phyloP scores from a whole-genome alignment of 2,113 vertebrate genomes.

The Thunnus maccoyii region DNA sequence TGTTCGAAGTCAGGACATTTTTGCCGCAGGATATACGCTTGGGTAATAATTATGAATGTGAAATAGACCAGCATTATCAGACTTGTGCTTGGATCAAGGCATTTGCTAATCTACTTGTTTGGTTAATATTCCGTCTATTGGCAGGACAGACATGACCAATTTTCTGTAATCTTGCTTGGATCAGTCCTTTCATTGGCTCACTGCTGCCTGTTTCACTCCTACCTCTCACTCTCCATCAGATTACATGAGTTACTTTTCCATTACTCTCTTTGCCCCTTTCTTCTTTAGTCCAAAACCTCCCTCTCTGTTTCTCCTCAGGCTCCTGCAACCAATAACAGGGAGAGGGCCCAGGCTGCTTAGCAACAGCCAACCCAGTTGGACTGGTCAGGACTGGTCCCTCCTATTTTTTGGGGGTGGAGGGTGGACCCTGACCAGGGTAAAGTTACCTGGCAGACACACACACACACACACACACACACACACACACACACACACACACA shows the following conservation, averaged over 20 bases:
- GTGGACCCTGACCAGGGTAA: conserved; percentile 18
- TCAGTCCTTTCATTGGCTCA: neutral
- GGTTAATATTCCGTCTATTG: neutral
- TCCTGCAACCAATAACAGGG: conserved; percentile 42
- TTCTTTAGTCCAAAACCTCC: conserved; percentile 20
- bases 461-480: conserved; percentile 17
- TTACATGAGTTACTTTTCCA: conserved; percentile 45
- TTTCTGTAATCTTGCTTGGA: conserved; percentile 4
- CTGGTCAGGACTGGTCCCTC: conserved; percentile 12
- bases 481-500: conserved; percentile 17
- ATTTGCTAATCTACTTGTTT: neutral
- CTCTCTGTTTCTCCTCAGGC: neutral
- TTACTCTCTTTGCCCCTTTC: conserved; percentile 18
- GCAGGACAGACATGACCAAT: neutral
- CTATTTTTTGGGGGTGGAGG: conserved; percentile 17
- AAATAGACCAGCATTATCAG: neutral
- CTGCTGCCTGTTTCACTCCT: neutral
- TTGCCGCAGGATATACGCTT: neutral
- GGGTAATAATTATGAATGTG: neutral
- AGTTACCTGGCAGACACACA: conserved; percentile 54
- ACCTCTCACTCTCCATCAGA: conserved; percentile 17
- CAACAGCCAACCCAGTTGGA: conserved; percentile 50
- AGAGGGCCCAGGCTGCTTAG: conserved; percentile 49
- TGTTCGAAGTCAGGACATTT: neutral
- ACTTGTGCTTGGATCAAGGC: neutral